A percentile compares a stretch with the other conserved stretches of the same genome.
Conservation (phyloP, 2,797 vertebrate genomes). For the Bryconaethiops microstoma region DNA sequence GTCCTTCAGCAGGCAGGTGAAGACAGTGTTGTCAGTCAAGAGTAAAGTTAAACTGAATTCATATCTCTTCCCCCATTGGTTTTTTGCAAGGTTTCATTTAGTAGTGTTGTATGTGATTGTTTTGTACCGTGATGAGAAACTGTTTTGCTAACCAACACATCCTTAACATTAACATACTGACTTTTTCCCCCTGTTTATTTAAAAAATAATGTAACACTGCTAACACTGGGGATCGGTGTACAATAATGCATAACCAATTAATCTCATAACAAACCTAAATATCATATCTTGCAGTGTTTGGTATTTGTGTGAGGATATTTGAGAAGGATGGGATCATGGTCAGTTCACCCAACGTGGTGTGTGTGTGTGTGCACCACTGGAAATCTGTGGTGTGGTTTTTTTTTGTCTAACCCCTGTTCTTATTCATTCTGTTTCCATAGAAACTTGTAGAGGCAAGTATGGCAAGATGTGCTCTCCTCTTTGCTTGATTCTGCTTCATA, state of each 20-base stretch:
- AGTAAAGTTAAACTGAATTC: neutral
- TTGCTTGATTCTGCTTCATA: conserved; percentile 71
- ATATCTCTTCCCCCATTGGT: conserved; percentile 21
- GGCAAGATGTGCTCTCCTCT: conserved; percentile 65
- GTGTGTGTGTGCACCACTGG: conserved; percentile 30
- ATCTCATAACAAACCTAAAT: neutral
- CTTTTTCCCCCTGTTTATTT: conserved; percentile 14
- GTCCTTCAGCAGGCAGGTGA: neutral
- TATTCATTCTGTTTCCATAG: conserved; percentile 92
- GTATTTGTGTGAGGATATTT: neutral
- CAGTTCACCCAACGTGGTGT: conserved; percentile 40
- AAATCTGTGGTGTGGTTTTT: conserved; percentile 27
- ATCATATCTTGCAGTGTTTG: neutral
- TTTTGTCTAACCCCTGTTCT: conserved; percentile 77
- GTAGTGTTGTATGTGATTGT: conserved; percentile 42
- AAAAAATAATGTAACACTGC: neutral
- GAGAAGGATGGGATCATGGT: conserved; percentile 34
- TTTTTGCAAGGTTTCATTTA: conserved; percentile 46
- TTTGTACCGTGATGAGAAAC: conserved; percentile 23
- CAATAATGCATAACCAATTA: conserved; percentile 4
- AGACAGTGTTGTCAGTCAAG: neutral
- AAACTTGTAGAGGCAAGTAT: conserved; percentile 99
- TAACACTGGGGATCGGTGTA: neutral
- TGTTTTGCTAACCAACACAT: neutral
- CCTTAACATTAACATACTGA: conserved; percentile 13